Conservation (phyloP, 1,140 invertebrate species). For the Hesperophylax magnus region DNA sequence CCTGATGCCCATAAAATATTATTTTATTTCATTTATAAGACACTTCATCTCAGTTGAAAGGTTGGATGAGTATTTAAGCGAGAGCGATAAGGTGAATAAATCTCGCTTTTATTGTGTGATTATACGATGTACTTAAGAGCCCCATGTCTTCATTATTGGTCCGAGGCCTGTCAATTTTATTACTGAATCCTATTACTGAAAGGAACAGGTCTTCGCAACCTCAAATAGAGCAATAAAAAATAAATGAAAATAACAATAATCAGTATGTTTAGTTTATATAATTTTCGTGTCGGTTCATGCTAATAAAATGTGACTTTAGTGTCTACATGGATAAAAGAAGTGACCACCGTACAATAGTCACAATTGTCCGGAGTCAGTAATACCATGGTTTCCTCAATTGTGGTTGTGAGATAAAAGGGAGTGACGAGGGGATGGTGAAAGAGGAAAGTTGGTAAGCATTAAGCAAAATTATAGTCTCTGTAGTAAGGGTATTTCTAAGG, state of each 20-base stretch:
- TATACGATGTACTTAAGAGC: not conserved
- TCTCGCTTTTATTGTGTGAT: conserved; percentile 8
- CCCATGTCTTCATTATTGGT: not conserved
- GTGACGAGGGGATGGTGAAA: no score
- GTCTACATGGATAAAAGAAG: no score
- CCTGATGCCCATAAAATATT: not conserved
- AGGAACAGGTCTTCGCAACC: not conserved
- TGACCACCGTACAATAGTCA: no score
- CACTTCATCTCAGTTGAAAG: not conserved
- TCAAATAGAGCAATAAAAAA: not conserved
- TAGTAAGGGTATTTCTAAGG: no score
- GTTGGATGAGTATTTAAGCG: not conserved
- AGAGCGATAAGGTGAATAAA: no score
- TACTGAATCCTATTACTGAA: not conserved
- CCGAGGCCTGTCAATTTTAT: not conserved
- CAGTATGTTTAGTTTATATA: not conserved
- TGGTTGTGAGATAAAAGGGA: no score
- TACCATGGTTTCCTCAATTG: no score
- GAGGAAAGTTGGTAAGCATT: no score
- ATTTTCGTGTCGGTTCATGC: not conserved
- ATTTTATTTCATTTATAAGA: not conserved
- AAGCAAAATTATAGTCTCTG: no score
- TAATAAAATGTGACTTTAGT: not conserved
- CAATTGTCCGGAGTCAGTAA: no score
- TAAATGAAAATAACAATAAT: not conserved